Conservation (phyloP, 2,888 invertebrate genomes). For the Anagyrus pseudococci region DNA sequence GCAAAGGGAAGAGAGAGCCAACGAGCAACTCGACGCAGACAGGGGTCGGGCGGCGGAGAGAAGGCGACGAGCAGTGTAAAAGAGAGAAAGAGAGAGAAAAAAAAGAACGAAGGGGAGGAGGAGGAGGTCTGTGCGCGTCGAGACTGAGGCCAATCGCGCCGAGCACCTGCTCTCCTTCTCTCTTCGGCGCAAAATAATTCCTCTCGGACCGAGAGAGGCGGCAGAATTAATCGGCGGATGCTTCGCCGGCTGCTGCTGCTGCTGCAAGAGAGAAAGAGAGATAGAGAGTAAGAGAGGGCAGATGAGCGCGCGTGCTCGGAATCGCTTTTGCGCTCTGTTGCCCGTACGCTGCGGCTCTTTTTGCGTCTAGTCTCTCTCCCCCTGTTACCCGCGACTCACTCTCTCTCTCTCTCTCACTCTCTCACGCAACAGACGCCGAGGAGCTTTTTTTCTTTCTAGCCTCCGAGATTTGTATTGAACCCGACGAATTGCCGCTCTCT, state of each 20-base stretch:
- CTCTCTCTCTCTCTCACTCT: too few relatives aligned
- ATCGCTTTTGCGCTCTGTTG: slow-evolving; percentile 45
- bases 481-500: not conserved
- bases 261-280: too few relatives aligned
- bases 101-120: slow-evolving; percentile 2
- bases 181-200: slow-evolving; percentile 24
- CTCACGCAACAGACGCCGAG: too few relatives aligned
- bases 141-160: slow-evolving; percentile 22
- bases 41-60: not conserved
- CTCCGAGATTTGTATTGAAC: too few relatives aligned
- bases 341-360: too few relatives aligned
- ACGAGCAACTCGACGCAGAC: slow-evolving; percentile 15
- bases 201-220: slow-evolving; percentile 19
- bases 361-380: too few relatives aligned
- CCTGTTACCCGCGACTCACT: too few relatives aligned
- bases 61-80: not conserved
- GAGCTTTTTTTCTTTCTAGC: too few relatives aligned
- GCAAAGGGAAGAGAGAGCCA: too few relatives aligned
- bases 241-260: too few relatives aligned
- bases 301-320: slow-evolving; percentile 47
- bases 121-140: slow-evolving; percentile 6
- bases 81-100: slow-evolving; percentile 18
- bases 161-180: slow-evolving; percentile 32
- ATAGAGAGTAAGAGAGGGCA: slow-evolving; percentile 23
- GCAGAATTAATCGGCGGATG: slow-evolving; percentile 36